These are phyloP conservation scores for Apodemus speciosus DNA, from an alignment of 2,113 vertebrate species.

Conservation along the genomic window DNA sequence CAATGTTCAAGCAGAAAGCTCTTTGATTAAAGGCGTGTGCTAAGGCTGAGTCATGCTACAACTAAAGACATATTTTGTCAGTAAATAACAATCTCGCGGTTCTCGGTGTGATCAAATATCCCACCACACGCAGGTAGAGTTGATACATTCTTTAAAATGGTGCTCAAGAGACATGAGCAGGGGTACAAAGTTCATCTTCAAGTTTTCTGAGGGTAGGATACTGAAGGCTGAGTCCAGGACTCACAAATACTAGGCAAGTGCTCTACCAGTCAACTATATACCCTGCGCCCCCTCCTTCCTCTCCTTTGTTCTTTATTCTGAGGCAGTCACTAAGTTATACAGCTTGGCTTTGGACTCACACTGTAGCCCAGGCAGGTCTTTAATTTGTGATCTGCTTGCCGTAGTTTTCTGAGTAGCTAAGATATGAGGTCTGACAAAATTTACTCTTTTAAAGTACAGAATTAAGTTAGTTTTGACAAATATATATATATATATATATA, in stretches of 20 bases:
- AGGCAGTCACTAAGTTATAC: neutral
- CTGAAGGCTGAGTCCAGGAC: neutral
- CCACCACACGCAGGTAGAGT: neutral
- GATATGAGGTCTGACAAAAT: neutral
- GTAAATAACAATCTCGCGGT: no score
- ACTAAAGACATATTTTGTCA: no score
- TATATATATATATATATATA: no score
- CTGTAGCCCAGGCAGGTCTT: neutral
- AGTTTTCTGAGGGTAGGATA: neutral
- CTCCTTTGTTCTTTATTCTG: neutral
- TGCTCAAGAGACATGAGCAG: neutral
- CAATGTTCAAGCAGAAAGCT: no score
- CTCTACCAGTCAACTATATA: neutral
- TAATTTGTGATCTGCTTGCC: neutral
- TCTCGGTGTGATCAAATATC: no score
- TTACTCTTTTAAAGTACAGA: neutral
- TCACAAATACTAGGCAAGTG: neutral
- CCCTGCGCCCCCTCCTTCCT: neutral
- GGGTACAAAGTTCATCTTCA: neutral
- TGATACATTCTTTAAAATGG: neutral
- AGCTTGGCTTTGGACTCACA: neutral
- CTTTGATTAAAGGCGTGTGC: no score
- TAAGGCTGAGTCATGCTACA: no score
- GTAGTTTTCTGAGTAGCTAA: neutral
- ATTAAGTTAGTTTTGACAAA: constrained; percentile 37